Evolutionary conservation across 2,797 vertebrate genomes (phyloP), one percentile per base, ranked within the genome.

Genomic region (Enteromius thamalakanensis): DNA sequence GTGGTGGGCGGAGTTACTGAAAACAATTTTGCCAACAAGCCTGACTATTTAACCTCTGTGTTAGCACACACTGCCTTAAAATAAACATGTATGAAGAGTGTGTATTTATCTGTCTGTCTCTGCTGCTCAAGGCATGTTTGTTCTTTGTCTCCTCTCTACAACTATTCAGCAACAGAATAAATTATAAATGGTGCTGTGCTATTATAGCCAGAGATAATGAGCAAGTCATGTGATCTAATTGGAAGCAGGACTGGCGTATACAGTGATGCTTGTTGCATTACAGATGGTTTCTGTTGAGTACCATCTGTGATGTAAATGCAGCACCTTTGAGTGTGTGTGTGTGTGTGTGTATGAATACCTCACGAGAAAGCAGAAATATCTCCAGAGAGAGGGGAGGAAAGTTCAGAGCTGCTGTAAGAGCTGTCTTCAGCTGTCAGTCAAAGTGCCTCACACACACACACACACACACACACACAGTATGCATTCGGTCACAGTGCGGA

Each of bases 381-480:
- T 78, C 55, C 45, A 42, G 75, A 70, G 81, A 85, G 77, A 87
- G 88, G 87, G 89, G 67, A 81, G 87, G 84, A 89, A 92, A 91
- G 89, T 90, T 94, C 91, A 92, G 76, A 75, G 85, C 21, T 72
- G 1, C 83, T 85, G 87, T 91, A 89, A 86, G 45, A 74, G 29
- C 70, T 72, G 88, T 92, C 88, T 90, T 87, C 84, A 76, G 87
- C 84, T 7, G 72, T 84, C 75, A 37, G 21, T 86, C 77, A 75
- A 51, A 69, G 37, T 49, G 3, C 60, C 37, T 15, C 76, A 77
- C 82, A 74, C 51, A 80, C 79, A 67, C 49, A 69, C 67, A 78
- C 69, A 64, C 29, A 40, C 64, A 34, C 9, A 67, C 12, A 42
- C 40, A 26, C 68, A 70, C 40, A 26, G 5, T 7, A 62, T 62